Conservation (phyloP, 2,888 invertebrate species). For the Dynastes maya region DNA sequence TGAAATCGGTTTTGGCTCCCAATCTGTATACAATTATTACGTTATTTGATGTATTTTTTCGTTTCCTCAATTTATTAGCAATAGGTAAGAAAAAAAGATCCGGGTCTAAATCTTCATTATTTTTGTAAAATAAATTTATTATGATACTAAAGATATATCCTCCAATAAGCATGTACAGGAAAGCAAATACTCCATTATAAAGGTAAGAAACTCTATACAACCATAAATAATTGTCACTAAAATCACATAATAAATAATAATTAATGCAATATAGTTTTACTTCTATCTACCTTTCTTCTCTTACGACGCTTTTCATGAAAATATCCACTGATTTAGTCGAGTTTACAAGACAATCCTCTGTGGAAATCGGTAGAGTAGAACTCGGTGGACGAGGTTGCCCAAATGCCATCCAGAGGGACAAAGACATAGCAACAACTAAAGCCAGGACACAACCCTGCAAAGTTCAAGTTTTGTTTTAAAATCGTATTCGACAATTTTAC, state of each 20-base stretch:
- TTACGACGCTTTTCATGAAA: background rate
- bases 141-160: slow-evolving; percentile 73
- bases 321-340: slow-evolving; percentile 49
- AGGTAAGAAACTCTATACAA: slow-evolving; percentile 82
- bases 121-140: slow-evolving; percentile 63
- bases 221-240: slow-evolving; percentile 73
- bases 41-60: slow-evolving; percentile 5
- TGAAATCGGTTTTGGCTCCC: too few relatives aligned
- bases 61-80: slow-evolving; percentile 69
- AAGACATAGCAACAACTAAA: slow-evolving; percentile 76
- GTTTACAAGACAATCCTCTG: slow-evolving; percentile 72
- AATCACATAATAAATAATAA: slow-evolving; percentile 52
- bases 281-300: slow-evolving; percentile 24
- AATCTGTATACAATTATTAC: background rate
- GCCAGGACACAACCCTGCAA: slow-evolving; percentile 81
- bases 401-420: slow-evolving; percentile 89
- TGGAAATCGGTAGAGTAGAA: slow-evolving; percentile 74
- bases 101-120: slow-evolving; percentile 69
- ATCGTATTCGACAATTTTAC: background rate
- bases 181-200: slow-evolving; percentile 78
- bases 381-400: slow-evolving; percentile 82
- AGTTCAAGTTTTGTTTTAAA: background rate
- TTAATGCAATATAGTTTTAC: background rate
- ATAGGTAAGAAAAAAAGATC: slow-evolving; percentile 75
- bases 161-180: slow-evolving; percentile 70